These are phyloP conservation scores for Rhizoglyphus robini DNA, from an alignment of 1,140 invertebrate species.

Conservation along the genomic window DNA sequence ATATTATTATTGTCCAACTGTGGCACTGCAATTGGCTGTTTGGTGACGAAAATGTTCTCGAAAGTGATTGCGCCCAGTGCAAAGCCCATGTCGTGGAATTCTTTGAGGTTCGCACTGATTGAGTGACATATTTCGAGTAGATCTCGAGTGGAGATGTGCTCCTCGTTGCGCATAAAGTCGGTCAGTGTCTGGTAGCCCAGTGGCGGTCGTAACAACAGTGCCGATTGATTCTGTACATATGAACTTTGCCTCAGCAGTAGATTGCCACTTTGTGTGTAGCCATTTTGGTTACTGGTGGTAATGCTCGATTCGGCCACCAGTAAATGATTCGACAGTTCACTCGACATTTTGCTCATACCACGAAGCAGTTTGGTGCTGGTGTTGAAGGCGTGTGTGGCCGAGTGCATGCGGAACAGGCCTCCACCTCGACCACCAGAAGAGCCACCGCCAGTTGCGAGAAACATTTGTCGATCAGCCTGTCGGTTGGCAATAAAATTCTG, in stretches of 20 bases:
- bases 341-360: not conserved
- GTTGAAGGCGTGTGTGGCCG: not conserved
- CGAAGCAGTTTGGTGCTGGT: not conserved
- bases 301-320: not conserved
- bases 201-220: conserved; percentile 24
- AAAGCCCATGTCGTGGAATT: conserved; percentile 26
- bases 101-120: conserved; percentile 24
- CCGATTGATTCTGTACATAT: not conserved
- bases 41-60: conserved; percentile 28
- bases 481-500: not conserved
- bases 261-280: not conserved
- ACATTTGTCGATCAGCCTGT: not conserved
- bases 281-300: not conserved
- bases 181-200: conserved; percentile 26
- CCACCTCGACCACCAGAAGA: not conserved
- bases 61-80: conserved; percentile 27
- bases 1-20: not conserved
- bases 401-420: not conserved
- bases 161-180: conserved; percentile 26
- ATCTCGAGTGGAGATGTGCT: conserved; percentile 22
- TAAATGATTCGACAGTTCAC: not conserved
- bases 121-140: conserved; percentile 26
- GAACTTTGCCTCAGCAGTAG: not conserved
- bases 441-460: conserved; percentile 1
- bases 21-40: not conserved